These are phyloP conservation scores for Labeo calbasu DNA, from an alignment of 2,797 vertebrate genomes.

Conservation along the genomic window DNA sequence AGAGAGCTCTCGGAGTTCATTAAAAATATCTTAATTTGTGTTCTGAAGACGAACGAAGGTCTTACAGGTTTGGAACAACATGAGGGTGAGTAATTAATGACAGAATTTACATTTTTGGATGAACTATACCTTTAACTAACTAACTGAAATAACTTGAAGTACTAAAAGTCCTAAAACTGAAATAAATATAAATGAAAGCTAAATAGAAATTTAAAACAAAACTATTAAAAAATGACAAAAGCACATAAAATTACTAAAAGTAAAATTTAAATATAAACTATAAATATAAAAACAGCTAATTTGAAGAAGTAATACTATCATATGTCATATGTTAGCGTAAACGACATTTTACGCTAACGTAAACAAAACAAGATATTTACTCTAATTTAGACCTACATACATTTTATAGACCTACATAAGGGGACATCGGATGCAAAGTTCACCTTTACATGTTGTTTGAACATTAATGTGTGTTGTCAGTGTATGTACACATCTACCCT, in stretches of 20 bases:
- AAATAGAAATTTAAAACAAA: not conserved
- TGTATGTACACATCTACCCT: too few relatives aligned
- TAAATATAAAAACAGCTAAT: not conserved
- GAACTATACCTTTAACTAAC: too few relatives aligned
- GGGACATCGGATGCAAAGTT: too few relatives aligned
- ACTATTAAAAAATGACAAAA: not conserved
- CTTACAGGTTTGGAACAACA: too few relatives aligned
- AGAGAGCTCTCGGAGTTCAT: too few relatives aligned
- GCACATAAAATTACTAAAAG: not conserved
- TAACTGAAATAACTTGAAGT: not conserved
- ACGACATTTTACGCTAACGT: too few relatives aligned
- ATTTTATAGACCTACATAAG: not conserved
- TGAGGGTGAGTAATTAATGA: too few relatives aligned
- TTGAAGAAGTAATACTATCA: not conserved
- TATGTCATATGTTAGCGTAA: not conserved
- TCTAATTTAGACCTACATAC: not conserved
- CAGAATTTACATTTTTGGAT: too few relatives aligned
- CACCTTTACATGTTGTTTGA: too few relatives aligned
- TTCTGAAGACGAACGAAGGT: too few relatives aligned
- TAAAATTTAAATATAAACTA: not conserved
- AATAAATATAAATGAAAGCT: not conserved
- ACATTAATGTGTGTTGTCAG: too few relatives aligned
- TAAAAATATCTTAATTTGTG: too few relatives aligned
- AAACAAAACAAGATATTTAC: not conserved
- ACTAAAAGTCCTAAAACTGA: not conserved